Conservation (phyloP, 2,888 invertebrate species). For the Eilema sororculum region DNA sequence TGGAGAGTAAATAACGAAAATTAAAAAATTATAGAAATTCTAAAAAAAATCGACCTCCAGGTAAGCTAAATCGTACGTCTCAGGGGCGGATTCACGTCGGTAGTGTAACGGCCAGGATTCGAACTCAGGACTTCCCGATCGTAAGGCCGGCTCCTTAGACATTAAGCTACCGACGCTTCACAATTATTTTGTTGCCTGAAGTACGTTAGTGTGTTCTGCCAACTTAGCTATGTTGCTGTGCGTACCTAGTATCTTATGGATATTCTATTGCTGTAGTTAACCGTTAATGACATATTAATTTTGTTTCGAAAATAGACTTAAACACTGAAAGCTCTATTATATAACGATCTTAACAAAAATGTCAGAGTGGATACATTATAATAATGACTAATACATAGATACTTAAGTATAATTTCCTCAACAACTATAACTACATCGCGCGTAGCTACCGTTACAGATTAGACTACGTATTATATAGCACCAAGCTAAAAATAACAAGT, state of each 20-base stretch:
- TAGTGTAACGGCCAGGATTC: no score
- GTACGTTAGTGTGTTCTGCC: not conserved
- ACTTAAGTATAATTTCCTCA: constrained; percentile 21
- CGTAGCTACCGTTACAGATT: constrained; percentile 37
- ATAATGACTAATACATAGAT: constrained; percentile 12
- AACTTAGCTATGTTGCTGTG: not conserved
- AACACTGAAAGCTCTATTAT: not conserved
- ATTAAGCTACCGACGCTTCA: no score
- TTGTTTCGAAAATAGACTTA: not conserved
- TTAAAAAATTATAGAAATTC: no score
- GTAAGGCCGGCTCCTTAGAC: no score
- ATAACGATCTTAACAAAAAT: not conserved
- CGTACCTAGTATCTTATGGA: not conserved
- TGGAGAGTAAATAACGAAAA: no score
- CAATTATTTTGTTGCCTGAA: not conserved
- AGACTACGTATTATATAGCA: constrained; percentile 52
- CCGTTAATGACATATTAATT: not conserved
- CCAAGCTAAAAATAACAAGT: constrained; percentile 55
- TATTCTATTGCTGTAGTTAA: not conserved
- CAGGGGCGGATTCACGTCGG: no score
- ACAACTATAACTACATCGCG: constrained; percentile 45
- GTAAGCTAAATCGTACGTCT: no score
- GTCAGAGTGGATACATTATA: constrained; percentile 2
- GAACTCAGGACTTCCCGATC: no score
- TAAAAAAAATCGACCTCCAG: no score